Evolutionary conservation across 2,113 vertebrate species (phyloP), one percentile per base, ranked within the genome.

Genomic region (Oreotragus oreotragus): DNA sequence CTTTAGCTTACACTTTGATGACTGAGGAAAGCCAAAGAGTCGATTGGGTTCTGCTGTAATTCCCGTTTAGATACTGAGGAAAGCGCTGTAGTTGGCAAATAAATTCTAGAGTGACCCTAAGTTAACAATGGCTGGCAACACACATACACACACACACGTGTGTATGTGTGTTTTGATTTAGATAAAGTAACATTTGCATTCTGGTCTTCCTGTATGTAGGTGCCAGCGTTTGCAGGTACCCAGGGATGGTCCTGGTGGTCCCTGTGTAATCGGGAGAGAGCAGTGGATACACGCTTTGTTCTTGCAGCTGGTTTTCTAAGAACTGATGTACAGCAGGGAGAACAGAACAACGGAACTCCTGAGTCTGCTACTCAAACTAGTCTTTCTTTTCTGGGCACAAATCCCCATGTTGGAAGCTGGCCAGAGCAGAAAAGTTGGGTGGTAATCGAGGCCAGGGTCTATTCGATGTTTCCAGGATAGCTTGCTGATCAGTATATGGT

Each of bases 261-360:
- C 53, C 60, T 51, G 6, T 88, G 89, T 55, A 81, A 88, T 91
- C 27, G 33, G 60, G 76, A 90, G 92, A 53, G 19, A n/a, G 43
- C 55, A 11, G 66, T 36, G 5, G 80, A 19, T n/a, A 39, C 66
- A 62, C n/a, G 77, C 83, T 97, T 98, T 97, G 98, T 98, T 95
- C 91, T 96, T 89, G 62, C 43, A 51, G 16, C 39, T 84, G 47
- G 51, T 86, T 98, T 98, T 93, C 94, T 36, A 97, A 95, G 94
- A 98, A 94, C 43, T 92, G 73, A 25, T 73, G n/a, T 27, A 94
- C 91, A 96, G 96, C 77, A 39, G 53, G 66, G 92, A 91, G 94
- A 96, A 84, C 11, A 58, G 90, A 89, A 84, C 92, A 91, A 21
- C 15, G 43, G 76, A 43, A 60, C 28, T 33, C 73, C 51, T 4